Base-by-base conservation (phyloP, 1,140 invertebrate species). In the Leptonema lineaticorne region DNA sequence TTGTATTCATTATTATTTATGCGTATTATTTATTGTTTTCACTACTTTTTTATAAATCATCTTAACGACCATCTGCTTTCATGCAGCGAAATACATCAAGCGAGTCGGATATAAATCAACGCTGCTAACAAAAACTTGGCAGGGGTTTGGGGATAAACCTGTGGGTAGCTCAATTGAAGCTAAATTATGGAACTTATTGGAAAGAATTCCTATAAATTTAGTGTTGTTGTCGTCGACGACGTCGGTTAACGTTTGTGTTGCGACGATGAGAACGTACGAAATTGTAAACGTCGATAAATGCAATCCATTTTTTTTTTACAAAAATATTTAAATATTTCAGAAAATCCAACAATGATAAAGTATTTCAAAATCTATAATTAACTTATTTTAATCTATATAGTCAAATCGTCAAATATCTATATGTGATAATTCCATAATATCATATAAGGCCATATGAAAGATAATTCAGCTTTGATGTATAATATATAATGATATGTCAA, bases 21-120 rank as follows among this genome's bases (percentile, higher is more conserved):
- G n/a, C n/a, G n/a, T n/a, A n/a, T n/a, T n/a, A n/a, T n/a, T n/a
- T n/a, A n/a, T n/a, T n/a, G n/a, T n/a, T n/a, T n/a, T n/a, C n/a
- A n/a, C n/a, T n/a, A n/a, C n/a, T n/a, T 53, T 53, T 53, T 53
- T 53, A 53, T 53, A 53, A 53, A 53, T 53, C 50, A 53, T 53
- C 50, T 53, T 53, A 53, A 53, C 50, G 50, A 53, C 50, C 50
- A 53, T 53, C 50, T 53, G 50, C 50, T 53, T 53, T 53, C 50
- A 26, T 11, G 18, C 50, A 24, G 50, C 22, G 50, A 53, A 53
- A 53, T 24, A 22, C 50, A 53, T 53, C 50, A 53, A 53, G 6
- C 50, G 50, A 22, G 22, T 53, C 6, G 50, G 22, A 24, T 26
- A 53, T 53, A 53, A 53, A 53, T 53, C 50, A 45, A 45, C 37